Percentiles rank a stretch among this genome's conserved stretches.
phyloP scores from a whole-genome alignment of 2,888 invertebrate species.

The Andricus quercusramuli region DNA sequence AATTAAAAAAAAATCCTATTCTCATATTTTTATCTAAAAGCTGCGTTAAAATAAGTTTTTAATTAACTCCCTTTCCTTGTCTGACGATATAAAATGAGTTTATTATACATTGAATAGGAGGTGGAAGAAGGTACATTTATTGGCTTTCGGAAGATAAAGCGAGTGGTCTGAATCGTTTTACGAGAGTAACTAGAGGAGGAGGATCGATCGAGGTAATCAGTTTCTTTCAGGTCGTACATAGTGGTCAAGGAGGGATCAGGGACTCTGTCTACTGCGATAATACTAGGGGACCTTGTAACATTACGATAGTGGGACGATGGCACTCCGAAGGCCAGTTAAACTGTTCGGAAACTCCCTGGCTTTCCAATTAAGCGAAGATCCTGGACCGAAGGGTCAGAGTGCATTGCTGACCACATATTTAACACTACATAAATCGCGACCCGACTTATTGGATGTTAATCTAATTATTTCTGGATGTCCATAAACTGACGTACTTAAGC shows the following conservation, averaged over 20 bases:
- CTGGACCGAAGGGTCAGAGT: slow-evolving; percentile 68
- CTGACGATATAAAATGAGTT: background rate
- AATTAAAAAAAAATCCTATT: too few species aligned
- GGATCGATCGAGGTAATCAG: slow-evolving; percentile 52
- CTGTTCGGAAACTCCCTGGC: slow-evolving; percentile 78
- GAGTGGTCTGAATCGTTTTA: slow-evolving; percentile 32
- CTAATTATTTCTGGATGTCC: slow-evolving; percentile 71
- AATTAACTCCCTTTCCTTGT: background rate
- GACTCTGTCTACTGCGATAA: slow-evolving; percentile 61
- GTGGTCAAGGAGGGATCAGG: slow-evolving; percentile 57
- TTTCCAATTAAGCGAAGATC: slow-evolving; percentile 78
- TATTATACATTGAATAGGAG: background rate
- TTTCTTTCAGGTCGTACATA: slow-evolving; percentile 57
- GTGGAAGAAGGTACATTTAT: background rate
- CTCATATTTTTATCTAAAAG: too few species aligned
- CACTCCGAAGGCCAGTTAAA: slow-evolving; percentile 76
- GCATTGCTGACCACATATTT: slow-evolving; percentile 74
- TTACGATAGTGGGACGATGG: slow-evolving; percentile 67
- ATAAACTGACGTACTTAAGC: slow-evolving; percentile 14
- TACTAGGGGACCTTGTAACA: slow-evolving; percentile 63
- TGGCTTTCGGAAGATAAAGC: slow-evolving; percentile 9
- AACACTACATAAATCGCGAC: slow-evolving; percentile 78
- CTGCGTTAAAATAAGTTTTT: too few species aligned
- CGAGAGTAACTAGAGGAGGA: slow-evolving; percentile 24
- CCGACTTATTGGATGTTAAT: slow-evolving; percentile 71